Evolutionary conservation across 2,888 invertebrate species (phyloP), one percentile per base, ranked within the genome.

Genomic region (Ormyrus pomaceus): DNA sequence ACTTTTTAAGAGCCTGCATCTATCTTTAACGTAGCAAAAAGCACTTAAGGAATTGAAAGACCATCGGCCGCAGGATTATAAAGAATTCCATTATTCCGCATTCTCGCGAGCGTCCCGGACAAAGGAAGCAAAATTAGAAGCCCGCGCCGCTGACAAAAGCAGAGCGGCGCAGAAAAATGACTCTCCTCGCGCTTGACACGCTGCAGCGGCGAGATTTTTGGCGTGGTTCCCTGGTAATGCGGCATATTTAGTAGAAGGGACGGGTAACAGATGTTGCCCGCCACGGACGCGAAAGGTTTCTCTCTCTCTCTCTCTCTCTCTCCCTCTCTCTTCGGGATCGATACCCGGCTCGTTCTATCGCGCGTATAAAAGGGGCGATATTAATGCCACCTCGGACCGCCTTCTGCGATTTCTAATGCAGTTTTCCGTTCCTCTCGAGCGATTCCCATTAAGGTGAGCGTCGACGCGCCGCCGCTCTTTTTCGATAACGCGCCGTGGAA

Each of bases 181-280:
- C 34, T 34, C 34, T 34, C 34, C 34, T 4, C 34, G 34, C 34
- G 34, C 34, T 34, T 34, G 34, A 34, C 34, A 34, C 34, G 4
- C 34, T 34, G 34, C 34, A 34, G 34, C 34, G 34, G 34, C 34
- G 34, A 34, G 56, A 69, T 77, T 80, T 34, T 77, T 73, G 66
- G 72, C 56, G 13, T 51, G 58, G 51, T 69, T 64, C 58, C 55
- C 53, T 11, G 55, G 53, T 58, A 69, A 69, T 77, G 64, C 65
- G 61, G 72, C 64, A 56, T 51, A 80, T 80, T 76, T 76, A 75
- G 75, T 4, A 55, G 56, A 80, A 72, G 77, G 77, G 77, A 77
- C 73, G 71, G 46, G 80, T 77, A 80, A 77, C 80, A 80, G 80
- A 80, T 80, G 80, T 80, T 64, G 45, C 69, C 72, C 46, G 73